Conservation (phyloP, 1,140 invertebrate genomes). For the Penaeus indicus region DNA sequence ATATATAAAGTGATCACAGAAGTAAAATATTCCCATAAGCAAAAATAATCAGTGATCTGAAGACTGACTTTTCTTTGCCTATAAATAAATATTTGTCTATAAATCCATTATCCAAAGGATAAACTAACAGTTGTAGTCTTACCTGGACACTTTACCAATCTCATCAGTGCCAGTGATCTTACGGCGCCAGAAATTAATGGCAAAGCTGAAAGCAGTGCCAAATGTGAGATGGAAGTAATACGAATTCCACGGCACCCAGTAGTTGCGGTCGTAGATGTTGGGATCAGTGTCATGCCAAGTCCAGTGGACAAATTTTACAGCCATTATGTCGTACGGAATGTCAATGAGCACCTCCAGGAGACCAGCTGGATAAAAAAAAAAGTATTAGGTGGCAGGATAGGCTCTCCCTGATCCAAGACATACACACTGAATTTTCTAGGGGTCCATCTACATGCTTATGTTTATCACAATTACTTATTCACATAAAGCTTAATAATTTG, state of each 20-base stretch:
- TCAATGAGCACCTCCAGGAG: constrained; percentile 82
- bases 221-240: constrained; percentile 87
- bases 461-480: background rate
- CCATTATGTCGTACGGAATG: constrained; percentile 85
- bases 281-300: constrained; percentile 89
- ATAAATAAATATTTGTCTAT: no score
- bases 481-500: background rate
- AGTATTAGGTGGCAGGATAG: background rate
- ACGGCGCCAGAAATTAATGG: constrained; percentile 76
- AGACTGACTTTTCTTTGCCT: no score
- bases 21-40: no score
- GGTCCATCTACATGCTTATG: background rate
- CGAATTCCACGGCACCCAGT: constrained; percentile 83
- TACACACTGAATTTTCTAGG: background rate
- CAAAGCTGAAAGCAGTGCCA: constrained; percentile 79
- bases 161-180: constrained; percentile 71
- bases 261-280: constrained; percentile 83
- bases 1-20: background rate
- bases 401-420: background rate
- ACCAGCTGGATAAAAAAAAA: constrained; percentile 74
- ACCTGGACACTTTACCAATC: constrained; percentile 45
- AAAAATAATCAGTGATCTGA: no score
- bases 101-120: background rate
- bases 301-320: constrained; percentile 86
- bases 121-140: constrained; percentile 63